Conservation (phyloP, 2,113 vertebrate species). For the Rousettus leschenaultii region DNA sequence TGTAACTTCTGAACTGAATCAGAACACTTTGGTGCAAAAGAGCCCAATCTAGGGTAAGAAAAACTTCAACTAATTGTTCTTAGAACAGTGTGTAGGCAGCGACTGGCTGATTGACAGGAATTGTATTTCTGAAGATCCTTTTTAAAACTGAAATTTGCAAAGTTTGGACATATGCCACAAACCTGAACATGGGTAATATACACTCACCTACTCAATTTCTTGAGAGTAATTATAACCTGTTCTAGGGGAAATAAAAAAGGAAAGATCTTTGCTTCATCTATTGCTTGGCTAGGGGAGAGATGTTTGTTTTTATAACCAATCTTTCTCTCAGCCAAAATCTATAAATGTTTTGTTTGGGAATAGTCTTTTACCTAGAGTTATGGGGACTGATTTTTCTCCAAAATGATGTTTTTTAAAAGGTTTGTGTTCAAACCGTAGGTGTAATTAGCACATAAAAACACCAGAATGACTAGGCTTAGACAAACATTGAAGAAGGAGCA, state of each 20-base stretch:
- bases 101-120: constrained; percentile 29
- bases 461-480: not conserved
- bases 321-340: not conserved
- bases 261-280: not conserved
- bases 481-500: not conserved
- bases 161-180: constrained; percentile 19
- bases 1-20: not conserved
- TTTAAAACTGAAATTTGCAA: not conserved
- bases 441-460: not conserved
- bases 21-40: not conserved
- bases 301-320: not conserved
- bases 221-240: constrained; percentile 48
- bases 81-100: not conserved
- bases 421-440: not conserved
- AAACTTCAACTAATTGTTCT: constrained; percentile 5
- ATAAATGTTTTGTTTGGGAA: not conserved
- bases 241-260: not conserved
- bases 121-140: constrained; percentile 37
- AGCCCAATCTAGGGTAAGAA: not conserved
- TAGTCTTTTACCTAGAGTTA: not conserved
- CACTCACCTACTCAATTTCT: not conserved
- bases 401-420: not conserved
- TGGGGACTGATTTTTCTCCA: not conserved
- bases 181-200: constrained; percentile 37
- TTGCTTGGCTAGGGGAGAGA: not conserved